Conservation (phyloP, 23 tunicate species). For the Styela clava region DNA sequence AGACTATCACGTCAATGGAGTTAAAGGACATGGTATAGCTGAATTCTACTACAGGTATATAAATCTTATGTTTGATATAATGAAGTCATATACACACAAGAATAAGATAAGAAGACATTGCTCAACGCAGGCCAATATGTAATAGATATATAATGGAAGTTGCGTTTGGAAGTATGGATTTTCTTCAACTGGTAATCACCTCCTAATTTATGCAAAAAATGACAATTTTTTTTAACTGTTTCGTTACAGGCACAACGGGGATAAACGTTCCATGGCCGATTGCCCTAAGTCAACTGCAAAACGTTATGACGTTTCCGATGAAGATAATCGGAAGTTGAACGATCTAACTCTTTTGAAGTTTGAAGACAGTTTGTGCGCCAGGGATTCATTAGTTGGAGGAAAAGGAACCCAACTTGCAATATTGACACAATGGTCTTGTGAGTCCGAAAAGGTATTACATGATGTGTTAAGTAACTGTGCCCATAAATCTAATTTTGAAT, state of each 20-base stretch:
- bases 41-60: conserved; percentile 38
- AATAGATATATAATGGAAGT: no score
- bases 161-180: no score
- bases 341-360: background rate
- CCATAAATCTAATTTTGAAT: no score
- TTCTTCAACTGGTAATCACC: no score
- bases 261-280: conserved; percentile 1
- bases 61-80: background rate
- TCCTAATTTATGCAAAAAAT: no score
- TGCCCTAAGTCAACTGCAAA: conserved; percentile 14
- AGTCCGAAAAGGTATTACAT: conserved; percentile 7
- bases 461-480: no score
- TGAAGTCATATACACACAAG: no score
- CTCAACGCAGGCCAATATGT: no score
- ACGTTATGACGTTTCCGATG: background rate
- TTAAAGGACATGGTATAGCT: conserved; percentile 36
- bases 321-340: background rate
- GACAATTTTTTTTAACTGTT: no score
- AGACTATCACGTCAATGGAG: conserved; percentile 31
- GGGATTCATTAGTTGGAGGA: conserved; percentile 31
- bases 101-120: no score
- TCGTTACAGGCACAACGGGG: conserved; percentile 10
- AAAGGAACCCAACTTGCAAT: conserved; percentile 27
- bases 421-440: conserved; percentile 21
- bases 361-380: conserved; percentile 10